Conservation (phyloP, 2,888 invertebrate genomes). For the Embidobia sp. region DNA sequence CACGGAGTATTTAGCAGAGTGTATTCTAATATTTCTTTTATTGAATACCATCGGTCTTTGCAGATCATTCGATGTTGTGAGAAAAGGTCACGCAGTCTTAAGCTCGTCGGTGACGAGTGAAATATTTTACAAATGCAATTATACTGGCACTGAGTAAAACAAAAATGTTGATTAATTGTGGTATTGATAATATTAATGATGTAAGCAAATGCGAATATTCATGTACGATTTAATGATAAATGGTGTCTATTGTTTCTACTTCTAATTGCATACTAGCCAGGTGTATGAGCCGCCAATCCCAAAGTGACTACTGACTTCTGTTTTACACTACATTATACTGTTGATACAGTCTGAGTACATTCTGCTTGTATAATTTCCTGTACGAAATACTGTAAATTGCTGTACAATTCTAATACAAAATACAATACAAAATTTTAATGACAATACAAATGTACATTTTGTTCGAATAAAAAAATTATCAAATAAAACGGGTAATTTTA, state of each 20-base stretch:
- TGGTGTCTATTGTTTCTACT: conserved; percentile 51
- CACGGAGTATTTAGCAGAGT: not conserved
- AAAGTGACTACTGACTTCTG: conserved; percentile 33
- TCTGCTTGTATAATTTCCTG: conserved; percentile 6
- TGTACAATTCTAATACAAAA: no score
- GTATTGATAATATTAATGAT: conserved; percentile 13
- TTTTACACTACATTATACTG: conserved; percentile 44
- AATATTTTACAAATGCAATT: not conserved
- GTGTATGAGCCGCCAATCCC: conserved; percentile 48
- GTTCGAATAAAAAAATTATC: not conserved
- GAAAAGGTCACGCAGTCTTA: no score
- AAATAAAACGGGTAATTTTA: not conserved
- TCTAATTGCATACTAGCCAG: conserved; percentile 62
- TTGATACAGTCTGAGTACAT: conserved; percentile 42
- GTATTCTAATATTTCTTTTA: not conserved
- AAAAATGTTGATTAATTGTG: conserved; percentile 17
- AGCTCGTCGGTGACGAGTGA: no score
- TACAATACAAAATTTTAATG: no score
- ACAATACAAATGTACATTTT: conserved; percentile 6
- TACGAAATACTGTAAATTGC: no score
- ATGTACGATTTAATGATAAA: conserved; percentile 32
- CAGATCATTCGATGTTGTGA: no score
- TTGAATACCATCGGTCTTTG: no score
- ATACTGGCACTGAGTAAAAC: not conserved
- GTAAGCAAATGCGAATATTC: conserved; percentile 10